Base-by-base conservation (phyloP, 2,797 vertebrate species). In the Chromis chromis region DNA sequence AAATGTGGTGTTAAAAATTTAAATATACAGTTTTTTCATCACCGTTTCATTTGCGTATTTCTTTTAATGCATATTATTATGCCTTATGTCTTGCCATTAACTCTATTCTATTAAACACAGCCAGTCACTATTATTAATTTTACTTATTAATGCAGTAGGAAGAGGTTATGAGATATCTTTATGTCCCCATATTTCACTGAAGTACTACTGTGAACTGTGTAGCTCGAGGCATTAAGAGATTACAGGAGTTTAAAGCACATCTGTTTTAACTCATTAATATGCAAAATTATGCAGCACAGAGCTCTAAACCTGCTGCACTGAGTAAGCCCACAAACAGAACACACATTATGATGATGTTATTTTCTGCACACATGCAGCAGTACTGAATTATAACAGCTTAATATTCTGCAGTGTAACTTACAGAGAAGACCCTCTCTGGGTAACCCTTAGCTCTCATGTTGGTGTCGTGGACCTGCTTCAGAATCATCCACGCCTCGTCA, bases 401-500 rank as follows among this genome's bases (percentile, higher is more conserved):
- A 44, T 7, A 19, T 44, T 44, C 0, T 16, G 44, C 42, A 12
- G 50, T 19, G 36, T 1, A 17, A 60, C 97, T 96, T 85, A 99
- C 98, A 28, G 97, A 97, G 93, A 98, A 98, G 75, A 99, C 97
- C 72, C 96, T 95, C 89, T 99, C 98, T 0, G 97, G 97, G 80
- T 97, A 97, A 6, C 97, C 97, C 87, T 99, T 99, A 76, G 97
- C 97, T 74, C 97, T 93, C 97, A 99, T 98, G 94, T 98, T 99
- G 91, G 97, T 98, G 92, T 99, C 97, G 0, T 99, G 97, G 64
- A 99, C 97, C 86, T 98, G 97, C 92, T 99, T 99, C 90, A 99
- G 95, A 69, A 99, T 97, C 98, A 99, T 98, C 97, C 97, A 99
- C 16, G 96, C 97, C 84, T 99, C 98, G 0, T 99, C 98, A 0